These are phyloP conservation scores for Erythrocercus mccallii DNA, from an alignment of 2,113 vertebrate species.

Conservation along the genomic window DNA sequence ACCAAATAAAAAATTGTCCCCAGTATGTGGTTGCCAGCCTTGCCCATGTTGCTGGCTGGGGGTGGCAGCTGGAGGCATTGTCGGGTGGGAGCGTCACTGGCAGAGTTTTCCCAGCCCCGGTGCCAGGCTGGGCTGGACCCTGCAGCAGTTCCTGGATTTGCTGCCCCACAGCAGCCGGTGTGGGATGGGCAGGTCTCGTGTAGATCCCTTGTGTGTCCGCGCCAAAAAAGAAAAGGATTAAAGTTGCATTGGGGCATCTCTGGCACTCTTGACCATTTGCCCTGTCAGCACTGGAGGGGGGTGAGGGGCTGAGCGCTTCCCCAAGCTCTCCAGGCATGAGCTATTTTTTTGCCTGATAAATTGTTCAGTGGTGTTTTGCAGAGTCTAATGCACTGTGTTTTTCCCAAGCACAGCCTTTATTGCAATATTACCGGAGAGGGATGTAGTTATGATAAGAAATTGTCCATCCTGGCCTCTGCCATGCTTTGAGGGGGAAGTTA, in stretches of 20 bases:
- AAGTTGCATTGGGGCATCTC: background rate
- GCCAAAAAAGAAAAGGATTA: background rate
- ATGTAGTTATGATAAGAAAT: slow-evolving; percentile 75
- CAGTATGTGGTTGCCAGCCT: background rate
- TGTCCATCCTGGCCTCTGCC: slow-evolving; percentile 46
- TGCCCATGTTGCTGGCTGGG: background rate
- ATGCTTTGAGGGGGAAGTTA: slow-evolving; percentile 33
- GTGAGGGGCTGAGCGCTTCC: background rate
- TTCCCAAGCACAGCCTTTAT: slow-evolving; percentile 65
- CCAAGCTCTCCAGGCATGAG: background rate
- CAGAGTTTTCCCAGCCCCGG: background rate
- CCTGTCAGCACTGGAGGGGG: background rate
- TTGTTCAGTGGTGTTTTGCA: slow-evolving; percentile 60
- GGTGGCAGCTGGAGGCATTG: background rate
- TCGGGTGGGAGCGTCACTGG: rapidly evolving
- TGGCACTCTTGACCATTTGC: background rate
- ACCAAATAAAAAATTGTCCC: background rate
- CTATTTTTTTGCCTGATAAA: slow-evolving; percentile 66
- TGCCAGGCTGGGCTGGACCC: background rate
- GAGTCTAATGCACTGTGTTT: slow-evolving; percentile 32
- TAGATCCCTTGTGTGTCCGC: background rate
- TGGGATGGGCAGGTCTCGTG: background rate
- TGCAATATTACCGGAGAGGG: slow-evolving; percentile 74
- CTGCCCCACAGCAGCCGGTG: rapidly evolving
- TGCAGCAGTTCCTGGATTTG: background rate